A percentile compares a stretch with the other conserved stretches of the same genome.
Conservation (phyloP, 2,113 vertebrate genomes). For the Danio rerio region GRCz12tu NC_133182.1:39503501-39504000, state of each 20-base stretch:
- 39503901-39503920: slow-evolving; percentile 24
- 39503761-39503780: slow-evolving; percentile 4
- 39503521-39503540: neutral
- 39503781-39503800: slow-evolving; percentile 33
- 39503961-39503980: slow-evolving; percentile 39
- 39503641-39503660: neutral
- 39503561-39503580: neutral
- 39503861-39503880: slow-evolving; percentile 46
- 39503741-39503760: neutral
- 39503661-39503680: neutral
- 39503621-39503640: no score
- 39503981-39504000: slow-evolving; percentile 18
- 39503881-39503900: slow-evolving; percentile 18
- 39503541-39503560: neutral
- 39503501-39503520: neutral
- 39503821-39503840: neutral
- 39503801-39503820: slow-evolving; percentile 17
- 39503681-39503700: neutral
- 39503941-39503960: slow-evolving; percentile 11
- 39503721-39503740: neutral
- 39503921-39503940: slow-evolving; percentile 38
- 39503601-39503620: neutral
- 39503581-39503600: neutral
- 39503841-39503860: neutral
- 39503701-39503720: neutral